Base-by-base conservation (phyloP, 2,113 vertebrate species). In the Lanius ludovicianus region DNA sequence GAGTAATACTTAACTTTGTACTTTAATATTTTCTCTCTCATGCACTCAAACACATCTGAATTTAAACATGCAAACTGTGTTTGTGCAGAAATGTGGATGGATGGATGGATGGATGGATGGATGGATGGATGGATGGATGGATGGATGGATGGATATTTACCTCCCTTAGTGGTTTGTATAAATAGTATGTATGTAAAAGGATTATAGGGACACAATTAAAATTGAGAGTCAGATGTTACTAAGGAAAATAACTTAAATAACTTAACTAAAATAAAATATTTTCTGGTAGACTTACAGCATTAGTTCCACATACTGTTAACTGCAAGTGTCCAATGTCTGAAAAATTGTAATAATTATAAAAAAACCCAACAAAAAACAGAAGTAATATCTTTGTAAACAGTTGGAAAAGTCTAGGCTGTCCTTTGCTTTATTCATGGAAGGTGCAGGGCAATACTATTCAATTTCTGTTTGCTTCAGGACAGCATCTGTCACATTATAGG, bases 401-500 rank as follows among this genome's bases (percentile, higher is more conserved):
- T 59, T 85, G 39, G 42, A 77, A 76, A 93, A 77, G 8, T 55
- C 71, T 91, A 12, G 7, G 3, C 19, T 77, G 31, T 62, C 57
- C 67, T 75, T 69, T 80, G 33, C 27, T 75, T 75, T 41, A 37
- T 83, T 95, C 10, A n/a, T 94, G 55, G 53, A 94, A 94, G 44
- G n/a, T 89, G 14, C 16, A 82, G 49, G 46, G 27, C 33, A 74
- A 35, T 33, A 53, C 42, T 90, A 53, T 81, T 95, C 50, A 53
- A 28, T 83, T 93, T 90, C 70, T 41, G 10, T n/a, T 69, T 68
- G 75, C 28, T 92, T 60, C 77, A 92, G 53, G 65, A 80, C 57
- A 89, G 50, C 83, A 94, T 90, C 92, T 97, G 89, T 62, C 87
- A 85, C 35, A 22, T 82, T 86, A 49, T 10, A 87, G 76, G 53